phyloP scores from a whole-genome alignment of 2,888 invertebrate species.

The Pecten maximus region DNA sequence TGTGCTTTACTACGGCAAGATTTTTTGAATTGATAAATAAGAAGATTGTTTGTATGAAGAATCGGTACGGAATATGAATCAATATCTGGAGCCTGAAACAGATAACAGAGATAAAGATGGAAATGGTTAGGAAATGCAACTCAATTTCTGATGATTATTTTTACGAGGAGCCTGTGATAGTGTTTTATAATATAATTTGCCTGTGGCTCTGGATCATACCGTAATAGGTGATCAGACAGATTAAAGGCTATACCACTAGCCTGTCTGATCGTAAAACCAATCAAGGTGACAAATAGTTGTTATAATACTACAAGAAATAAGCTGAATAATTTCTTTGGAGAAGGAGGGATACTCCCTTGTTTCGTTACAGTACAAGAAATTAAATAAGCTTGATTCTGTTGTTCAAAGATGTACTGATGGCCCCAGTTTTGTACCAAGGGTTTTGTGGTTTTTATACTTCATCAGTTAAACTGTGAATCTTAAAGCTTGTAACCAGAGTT shows the following conservation, averaged over 20 bases:
- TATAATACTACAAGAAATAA: no score
- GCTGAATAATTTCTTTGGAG: no score
- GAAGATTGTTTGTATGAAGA: background rate
- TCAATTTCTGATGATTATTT: background rate
- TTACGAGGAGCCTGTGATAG: background rate
- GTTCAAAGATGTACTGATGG: no score
- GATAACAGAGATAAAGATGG: background rate
- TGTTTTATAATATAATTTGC: background rate
- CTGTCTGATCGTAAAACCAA: background rate
- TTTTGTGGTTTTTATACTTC: no score
- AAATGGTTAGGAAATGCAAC: background rate
- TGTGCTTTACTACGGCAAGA: background rate
- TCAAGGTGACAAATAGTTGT: background rate
- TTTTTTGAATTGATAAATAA: background rate
- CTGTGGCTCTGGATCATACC: background rate
- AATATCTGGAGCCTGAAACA: background rate
- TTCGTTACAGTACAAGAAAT: no score
- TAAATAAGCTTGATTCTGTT: no score
- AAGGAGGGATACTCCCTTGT: no score
- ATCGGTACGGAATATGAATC: background rate
- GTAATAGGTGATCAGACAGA: background rate
- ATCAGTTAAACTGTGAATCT: no score
- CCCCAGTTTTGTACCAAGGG: no score
- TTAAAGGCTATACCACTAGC: background rate
- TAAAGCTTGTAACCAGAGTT: no score